Evolutionary conservation across 23 tunicate genomes (phyloP), one percentile per base, ranked within the genome.

Genomic region (Halocynthia roretzi): DNA sequence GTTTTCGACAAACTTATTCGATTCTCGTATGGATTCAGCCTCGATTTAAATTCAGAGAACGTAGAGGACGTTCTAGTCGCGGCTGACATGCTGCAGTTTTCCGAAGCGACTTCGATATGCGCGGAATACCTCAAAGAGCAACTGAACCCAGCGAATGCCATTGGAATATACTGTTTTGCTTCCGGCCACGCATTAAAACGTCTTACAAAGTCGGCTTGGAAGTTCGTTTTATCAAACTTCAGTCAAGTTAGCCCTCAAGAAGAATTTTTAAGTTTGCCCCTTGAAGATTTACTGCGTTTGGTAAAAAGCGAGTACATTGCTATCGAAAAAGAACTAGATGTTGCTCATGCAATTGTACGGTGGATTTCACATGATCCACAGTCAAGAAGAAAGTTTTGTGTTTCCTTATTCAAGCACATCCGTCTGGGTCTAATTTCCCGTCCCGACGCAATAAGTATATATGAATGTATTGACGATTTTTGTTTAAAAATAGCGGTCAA

Each of bases 121-220:
- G 63, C 19, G 1, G 19, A 20, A 0, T 55, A 8, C 62, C 19
- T 74, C 5, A 74, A 20, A 10, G 66, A 53, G 23, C 63, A 74
- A 12, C 66, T 74, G 14, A 40, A 55, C 21, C 23, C 23, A 11
- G 21, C 54, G 17, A 74, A 74, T 17, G 54, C 64, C 23, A 53
- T 53, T 53, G 78, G 78, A 12, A 20, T 74, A 11, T 53, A 74
- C 56, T 74, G 78, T 31, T 74, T 74, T 74, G 78, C 78, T 19
- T 53, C 54, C 44, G 64, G 31, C 22, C 78, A 53, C 6, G 54
- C 62, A 1, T 53, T 74, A 14, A 50, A 50, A 53, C 31, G 55
- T 20, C 31, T 74, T 20, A 48, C 20, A 74, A 74, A 74, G 55
- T 14, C 78, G 19, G 78, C 78, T 8, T 74, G 78, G 78, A 53